phyloP scores from a whole-genome alignment of 2,888 invertebrate species.

The Agelastica alni region DNA sequence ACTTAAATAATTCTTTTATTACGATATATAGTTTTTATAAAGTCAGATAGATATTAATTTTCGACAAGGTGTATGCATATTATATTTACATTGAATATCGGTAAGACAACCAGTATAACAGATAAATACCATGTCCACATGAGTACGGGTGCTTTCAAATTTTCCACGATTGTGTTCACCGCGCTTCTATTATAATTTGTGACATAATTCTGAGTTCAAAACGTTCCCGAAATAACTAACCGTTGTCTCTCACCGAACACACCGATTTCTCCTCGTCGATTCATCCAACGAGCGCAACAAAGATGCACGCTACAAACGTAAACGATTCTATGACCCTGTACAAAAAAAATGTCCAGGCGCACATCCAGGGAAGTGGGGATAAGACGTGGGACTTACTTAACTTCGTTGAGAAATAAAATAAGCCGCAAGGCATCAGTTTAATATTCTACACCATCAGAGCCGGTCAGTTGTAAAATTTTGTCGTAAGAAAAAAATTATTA shows the following conservation, averaged over 20 bases:
- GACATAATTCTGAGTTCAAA: slow-evolving; percentile 43
- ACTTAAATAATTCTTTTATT: no score
- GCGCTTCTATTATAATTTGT: slow-evolving; percentile 32
- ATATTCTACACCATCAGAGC: slow-evolving; percentile 21
- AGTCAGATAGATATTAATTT: no score
- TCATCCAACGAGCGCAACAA: slow-evolving; percentile 9
- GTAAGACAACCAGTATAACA: background rate
- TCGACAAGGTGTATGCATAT: no score
- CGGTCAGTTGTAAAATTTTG: slow-evolving; percentile 31
- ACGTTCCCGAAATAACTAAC: slow-evolving; percentile 44
- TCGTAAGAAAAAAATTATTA: background rate
- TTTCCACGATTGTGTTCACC: slow-evolving; percentile 9
- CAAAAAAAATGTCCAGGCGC: slow-evolving; percentile 23
- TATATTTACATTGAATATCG: no score
- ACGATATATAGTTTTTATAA: no score
- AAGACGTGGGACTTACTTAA: slow-evolving; percentile 40
- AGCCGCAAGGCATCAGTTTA: slow-evolving; percentile 34
- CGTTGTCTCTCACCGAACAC: slow-evolving; percentile 28
- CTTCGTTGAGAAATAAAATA: slow-evolving; percentile 38
- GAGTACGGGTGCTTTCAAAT: background rate
- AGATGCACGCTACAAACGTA: slow-evolving; percentile 15
- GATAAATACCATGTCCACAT: no score
- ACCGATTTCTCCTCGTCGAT: slow-evolving; percentile 7
- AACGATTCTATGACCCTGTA: slow-evolving; percentile 18
- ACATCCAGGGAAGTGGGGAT: slow-evolving; percentile 30